Evolutionary conservation across 2,797 vertebrate species (phyloP).

Genomic region (Fundulus diaphanus): DNA sequence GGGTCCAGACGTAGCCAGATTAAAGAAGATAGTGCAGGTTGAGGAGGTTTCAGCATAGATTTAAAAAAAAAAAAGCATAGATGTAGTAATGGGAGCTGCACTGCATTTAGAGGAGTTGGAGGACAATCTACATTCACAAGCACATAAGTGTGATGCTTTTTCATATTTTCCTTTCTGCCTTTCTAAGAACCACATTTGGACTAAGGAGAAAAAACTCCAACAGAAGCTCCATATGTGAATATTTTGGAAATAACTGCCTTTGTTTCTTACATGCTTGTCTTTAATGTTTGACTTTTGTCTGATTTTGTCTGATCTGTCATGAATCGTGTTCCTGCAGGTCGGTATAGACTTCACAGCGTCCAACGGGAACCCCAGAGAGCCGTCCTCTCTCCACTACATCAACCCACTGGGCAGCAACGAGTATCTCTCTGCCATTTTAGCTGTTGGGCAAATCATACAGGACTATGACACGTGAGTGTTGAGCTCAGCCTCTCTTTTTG

Average conservation of each 20-base stretch:
- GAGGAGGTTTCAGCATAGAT: constrained; percentile 41
- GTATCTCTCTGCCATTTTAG: constrained; percentile 95
- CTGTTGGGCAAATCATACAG: constrained; percentile 98
- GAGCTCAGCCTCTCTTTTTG: neutral
- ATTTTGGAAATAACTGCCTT: neutral
- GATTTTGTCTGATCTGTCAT: neutral
- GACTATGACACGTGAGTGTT: constrained; percentile 95
- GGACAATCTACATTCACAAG: neutral
- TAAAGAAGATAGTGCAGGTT: constrained; percentile 22
- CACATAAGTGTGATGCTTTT: neutral
- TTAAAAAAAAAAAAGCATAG: neutral
- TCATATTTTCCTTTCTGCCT: neutral
- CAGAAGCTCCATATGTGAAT: neutral
- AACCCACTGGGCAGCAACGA: constrained; percentile 97
- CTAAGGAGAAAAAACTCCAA: neutral
- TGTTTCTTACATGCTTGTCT: too few relatives aligned
- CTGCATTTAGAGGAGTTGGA: neutral
- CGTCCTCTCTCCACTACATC: constrained; percentile 96
- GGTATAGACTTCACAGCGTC: constrained; percentile 99
- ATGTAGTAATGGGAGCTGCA: neutral
- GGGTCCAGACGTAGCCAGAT: constrained; percentile 15
- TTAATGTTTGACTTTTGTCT: neutral
- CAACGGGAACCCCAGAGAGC: constrained; percentile 94
- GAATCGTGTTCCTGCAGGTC: constrained; percentile 80
- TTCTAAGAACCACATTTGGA: neutral